Base-by-base conservation (phyloP, 2,113 vertebrate genomes). In the Saccopteryx bilineata region DNA sequence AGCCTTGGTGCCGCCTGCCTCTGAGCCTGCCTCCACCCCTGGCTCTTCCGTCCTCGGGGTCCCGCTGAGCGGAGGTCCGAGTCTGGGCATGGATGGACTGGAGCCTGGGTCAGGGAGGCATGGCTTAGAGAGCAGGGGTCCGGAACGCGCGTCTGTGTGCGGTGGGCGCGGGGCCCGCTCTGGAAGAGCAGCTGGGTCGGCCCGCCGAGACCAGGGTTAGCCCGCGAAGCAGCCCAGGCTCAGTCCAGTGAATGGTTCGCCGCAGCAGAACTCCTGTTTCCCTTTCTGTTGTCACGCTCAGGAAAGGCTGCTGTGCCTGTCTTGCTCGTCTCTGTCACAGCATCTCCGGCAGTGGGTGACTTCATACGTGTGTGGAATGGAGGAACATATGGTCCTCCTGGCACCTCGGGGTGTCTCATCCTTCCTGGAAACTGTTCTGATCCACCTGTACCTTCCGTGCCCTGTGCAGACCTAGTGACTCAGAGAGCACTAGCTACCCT, bases 91-190 rank as follows among this genome's bases (percentile, higher is more conserved):
- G 31, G 1, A 39, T 79, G 7, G 21, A 1, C 54, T 26, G 39
- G 39, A 91, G 26, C 46, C 18, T 46, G 14, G 17, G 24, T 33
- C 1, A 4, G 65, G 52, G 69, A 54, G 18, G 9, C 3, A 14
- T 26, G 19, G 14, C 54, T 5, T 0, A 0, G 2, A 14, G 24
- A 75, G 17, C 12, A 9, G 9, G 15, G 7, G 6, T 80, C 63
- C 54, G 48, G 23, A 28, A 54, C 14, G 28, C 18, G 56, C 3
- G 4, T 48, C 31, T n/a, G 12, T 0, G 4, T 46, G 4, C 10
- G 5, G 15, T 39, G 10, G 7, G 1, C 26, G 7, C 1, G 0
- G 65, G 56, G 23, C 6, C 13, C 11, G 2, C 17, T 60, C 18
- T 33, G 1, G 13, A 50, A 1, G 4, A 31, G 12, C 3, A 2